phyloP scores from a whole-genome alignment of 1,140 invertebrate genomes.

The Drosophila tani region DNA sequence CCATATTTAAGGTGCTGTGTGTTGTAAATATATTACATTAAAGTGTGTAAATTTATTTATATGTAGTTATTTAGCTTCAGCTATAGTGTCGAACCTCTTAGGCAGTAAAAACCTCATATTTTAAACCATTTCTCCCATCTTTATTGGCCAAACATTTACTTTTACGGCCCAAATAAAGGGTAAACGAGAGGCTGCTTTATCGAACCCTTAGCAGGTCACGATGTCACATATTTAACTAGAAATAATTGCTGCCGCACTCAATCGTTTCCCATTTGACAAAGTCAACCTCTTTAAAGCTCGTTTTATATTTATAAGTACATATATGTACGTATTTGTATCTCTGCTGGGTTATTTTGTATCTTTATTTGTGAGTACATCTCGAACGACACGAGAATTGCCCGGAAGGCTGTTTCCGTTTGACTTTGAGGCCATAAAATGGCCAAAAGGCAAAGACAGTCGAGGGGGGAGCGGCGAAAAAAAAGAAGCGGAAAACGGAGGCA shows the following conservation, averaged over 20 bases:
- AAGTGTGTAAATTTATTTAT: neutral
- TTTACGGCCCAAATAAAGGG: neutral
- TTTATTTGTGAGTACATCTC: conserved; percentile 53
- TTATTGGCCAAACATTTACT: conserved; percentile 11
- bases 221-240: conserved; percentile 8
- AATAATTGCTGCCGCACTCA: conserved; percentile 25
- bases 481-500: conserved; percentile 37
- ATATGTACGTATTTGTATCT: conserved; percentile 10
- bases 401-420: conserved; percentile 26
- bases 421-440: conserved; percentile 51
- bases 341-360: conserved; percentile 44
- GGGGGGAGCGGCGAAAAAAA: neutral
- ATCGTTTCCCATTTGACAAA: conserved; percentile 12
- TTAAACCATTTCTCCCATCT: neutral
- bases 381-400: conserved; percentile 38
- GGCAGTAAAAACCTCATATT: neutral
- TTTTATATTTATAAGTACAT: conserved; percentile 31
- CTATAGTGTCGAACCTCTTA: neutral
- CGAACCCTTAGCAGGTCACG: neutral
- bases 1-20: too few relatives aligned
- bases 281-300: conserved; percentile 33
- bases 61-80: neutral
- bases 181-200: neutral
- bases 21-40: too few relatives aligned
- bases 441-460: conserved; percentile 15